These are phyloP conservation scores for Champsocephalus gunnari DNA, from an alignment of 2,797 vertebrate species.

Conservation along the genomic window DNA sequence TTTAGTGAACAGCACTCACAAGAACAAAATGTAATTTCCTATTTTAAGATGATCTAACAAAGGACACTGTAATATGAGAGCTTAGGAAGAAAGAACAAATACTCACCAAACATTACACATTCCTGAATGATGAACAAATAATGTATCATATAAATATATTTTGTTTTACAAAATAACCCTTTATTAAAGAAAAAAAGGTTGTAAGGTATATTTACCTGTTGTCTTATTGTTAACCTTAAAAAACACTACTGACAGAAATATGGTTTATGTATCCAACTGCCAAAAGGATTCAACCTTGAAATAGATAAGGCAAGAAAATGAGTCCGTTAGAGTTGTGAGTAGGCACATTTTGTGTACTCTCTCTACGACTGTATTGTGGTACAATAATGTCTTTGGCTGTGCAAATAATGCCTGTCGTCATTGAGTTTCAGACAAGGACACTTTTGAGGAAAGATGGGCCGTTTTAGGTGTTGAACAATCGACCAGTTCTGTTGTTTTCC, in stretches of 20 bases:
- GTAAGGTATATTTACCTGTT: neutral
- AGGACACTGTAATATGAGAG: neutral
- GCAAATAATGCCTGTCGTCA: no score
- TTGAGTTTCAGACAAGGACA: conserved; percentile 1
- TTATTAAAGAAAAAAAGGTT: neutral
- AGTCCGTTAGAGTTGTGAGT: no score
- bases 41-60: conserved; percentile 12
- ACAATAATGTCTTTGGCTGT: neutral
- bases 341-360: neutral
- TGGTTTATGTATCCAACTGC: neutral
- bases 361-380: no score
- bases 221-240: neutral
- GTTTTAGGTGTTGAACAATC: conserved; percentile 27
- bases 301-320: neutral
- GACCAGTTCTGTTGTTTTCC: conserved; percentile 15
- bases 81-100: neutral
- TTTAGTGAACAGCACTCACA: neutral
- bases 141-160: neutral
- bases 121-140: neutral
- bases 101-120: neutral
- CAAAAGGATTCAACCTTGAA: neutral
- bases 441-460: conserved; percentile 5
- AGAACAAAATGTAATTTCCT: neutral
- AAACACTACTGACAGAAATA: neutral
- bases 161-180: neutral